Conservation (phyloP, 2,113 vertebrate species). For the Myrmecobius fasciatus region DNA sequence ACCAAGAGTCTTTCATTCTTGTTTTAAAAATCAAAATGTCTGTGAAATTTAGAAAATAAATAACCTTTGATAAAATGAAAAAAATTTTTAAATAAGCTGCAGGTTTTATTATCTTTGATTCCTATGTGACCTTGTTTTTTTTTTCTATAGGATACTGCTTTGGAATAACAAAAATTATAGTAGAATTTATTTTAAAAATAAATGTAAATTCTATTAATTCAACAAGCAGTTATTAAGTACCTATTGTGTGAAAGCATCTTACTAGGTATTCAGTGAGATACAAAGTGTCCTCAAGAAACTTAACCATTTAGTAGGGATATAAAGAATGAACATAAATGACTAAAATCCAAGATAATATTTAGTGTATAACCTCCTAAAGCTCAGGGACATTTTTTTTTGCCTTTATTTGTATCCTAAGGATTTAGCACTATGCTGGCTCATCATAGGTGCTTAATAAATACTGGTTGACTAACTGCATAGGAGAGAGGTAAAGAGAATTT, state of each 20-base stretch:
- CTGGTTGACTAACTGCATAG: background rate
- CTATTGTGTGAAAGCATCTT: background rate
- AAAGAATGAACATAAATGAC: background rate
- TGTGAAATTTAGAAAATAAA: slow-evolving; percentile 61
- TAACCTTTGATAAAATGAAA: slow-evolving; percentile 71
- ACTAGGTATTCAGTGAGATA: background rate
- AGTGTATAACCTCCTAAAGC: background rate
- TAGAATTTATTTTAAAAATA: slow-evolving; percentile 57
- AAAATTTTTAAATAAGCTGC: slow-evolving; percentile 44
- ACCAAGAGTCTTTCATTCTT: background rate
- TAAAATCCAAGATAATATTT: background rate
- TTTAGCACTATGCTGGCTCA: background rate
- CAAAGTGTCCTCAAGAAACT: background rate
- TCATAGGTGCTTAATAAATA: background rate
- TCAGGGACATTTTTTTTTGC: background rate
- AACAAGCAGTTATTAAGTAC: background rate
- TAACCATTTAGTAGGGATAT: background rate
- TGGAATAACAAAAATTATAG: slow-evolving; percentile 67
- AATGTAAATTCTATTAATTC: slow-evolving; percentile 38
- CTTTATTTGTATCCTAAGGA: background rate
- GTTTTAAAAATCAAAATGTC: slow-evolving; percentile 59
- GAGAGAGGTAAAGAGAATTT: background rate
- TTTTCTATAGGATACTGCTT: slow-evolving; percentile 69
- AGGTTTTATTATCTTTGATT: slow-evolving; percentile 76
- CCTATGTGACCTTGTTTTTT: slow-evolving; percentile 66